Percentiles rank a stretch among this genome's conserved stretches.
Evolutionary conservation across 2,113 vertebrate genomes (phyloP).

Genomic region (Dromas ardeola): DNA sequence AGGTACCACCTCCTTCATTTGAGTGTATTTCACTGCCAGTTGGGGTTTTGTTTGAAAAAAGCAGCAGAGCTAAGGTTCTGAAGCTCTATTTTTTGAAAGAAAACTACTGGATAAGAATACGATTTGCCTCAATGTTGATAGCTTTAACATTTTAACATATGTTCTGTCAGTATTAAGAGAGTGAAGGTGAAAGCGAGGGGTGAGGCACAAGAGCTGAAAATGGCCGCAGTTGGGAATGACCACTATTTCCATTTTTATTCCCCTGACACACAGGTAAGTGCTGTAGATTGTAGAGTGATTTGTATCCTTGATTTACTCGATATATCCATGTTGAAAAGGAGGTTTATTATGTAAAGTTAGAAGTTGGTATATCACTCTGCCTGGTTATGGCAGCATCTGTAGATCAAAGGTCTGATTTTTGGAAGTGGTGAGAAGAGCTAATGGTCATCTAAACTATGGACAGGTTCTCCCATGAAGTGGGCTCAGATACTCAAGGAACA

Average conservation of each 20-base stretch:
- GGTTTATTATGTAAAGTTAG: background rate
- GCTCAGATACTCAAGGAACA: background rate
- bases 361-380: no score
- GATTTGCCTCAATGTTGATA: background rate
- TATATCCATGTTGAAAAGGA: background rate
- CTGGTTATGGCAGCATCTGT: background rate
- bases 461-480: background rate
- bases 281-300: slow-evolving; percentile 37
- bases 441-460: background rate
- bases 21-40: slow-evolving; percentile 4
- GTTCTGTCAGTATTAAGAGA: background rate
- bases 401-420: background rate
- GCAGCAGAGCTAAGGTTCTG: background rate
- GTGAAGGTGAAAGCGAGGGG: background rate
- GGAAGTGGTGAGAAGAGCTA: background rate
- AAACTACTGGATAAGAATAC: background rate
- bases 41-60: slow-evolving; percentile 53
- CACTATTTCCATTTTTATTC: slow-evolving; percentile 27
- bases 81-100: background rate
- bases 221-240: background rate
- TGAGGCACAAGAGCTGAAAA: background rate
- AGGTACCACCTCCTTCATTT: slow-evolving; percentile 62
- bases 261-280: slow-evolving; percentile 73
- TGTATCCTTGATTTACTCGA: background rate
- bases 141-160: background rate